Evolutionary conservation across 2,888 invertebrate species (phyloP).

Genomic region (Agonopterix subpropinquella): DNA sequence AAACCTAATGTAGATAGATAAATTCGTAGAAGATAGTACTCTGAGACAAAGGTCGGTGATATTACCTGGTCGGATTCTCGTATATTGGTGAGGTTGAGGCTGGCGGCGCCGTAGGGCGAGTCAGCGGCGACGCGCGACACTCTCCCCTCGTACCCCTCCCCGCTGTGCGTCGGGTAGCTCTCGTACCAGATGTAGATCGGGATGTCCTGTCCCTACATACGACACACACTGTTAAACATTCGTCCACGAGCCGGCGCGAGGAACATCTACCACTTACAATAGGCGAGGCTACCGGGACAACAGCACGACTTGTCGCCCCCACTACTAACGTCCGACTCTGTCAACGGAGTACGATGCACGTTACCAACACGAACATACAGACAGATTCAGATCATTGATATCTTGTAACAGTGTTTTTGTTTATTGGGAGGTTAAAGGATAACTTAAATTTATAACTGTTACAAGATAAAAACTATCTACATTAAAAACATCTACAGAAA

Average conservation of each 20-base stretch:
- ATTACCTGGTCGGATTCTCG: constrained; percentile 87
- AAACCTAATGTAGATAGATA: too few relatives aligned
- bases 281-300: not conserved
- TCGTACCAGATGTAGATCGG: constrained; percentile 99
- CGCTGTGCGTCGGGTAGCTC: constrained; percentile 97
- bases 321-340: constrained; percentile 7
- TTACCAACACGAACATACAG: constrained; percentile 4
- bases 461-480: constrained; percentile 21
- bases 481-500: constrained; percentile 16
- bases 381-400: constrained; percentile 19
- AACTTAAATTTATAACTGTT: constrained; percentile 14
- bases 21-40: too few relatives aligned
- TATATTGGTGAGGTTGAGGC: constrained; percentile 96
- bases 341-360: constrained; percentile 2
- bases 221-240: constrained; percentile 5
- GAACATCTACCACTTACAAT: constrained; percentile 3
- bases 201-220: constrained; percentile 91
- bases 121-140: constrained; percentile 92
- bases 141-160: constrained; percentile 94
- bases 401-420: constrained; percentile 19
- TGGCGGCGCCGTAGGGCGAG: constrained; percentile 92
- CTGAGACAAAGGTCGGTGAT: not conserved
- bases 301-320: constrained; percentile 1
- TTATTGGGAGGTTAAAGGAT: not conserved
- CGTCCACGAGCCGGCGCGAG: constrained; percentile 7